Conservation (phyloP, 2,113 vertebrate species). For the Dasypus novemcinctus region DNA sequence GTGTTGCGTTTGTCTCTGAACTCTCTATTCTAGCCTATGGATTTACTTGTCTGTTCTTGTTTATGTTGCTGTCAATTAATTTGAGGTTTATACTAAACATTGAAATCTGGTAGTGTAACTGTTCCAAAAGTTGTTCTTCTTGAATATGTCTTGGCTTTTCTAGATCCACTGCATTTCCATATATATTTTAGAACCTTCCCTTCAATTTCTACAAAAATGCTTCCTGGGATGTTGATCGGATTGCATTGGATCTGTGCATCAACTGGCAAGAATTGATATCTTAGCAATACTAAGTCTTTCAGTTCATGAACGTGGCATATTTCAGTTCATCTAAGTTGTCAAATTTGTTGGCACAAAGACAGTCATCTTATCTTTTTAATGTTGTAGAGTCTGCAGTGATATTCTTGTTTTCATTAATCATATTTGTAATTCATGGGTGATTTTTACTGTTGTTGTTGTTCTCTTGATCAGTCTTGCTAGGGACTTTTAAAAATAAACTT, state of each 20-base stretch:
- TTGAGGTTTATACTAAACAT: not conserved
- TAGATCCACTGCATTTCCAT: not conserved
- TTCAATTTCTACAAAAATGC: not conserved
- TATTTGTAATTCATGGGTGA: not conserved
- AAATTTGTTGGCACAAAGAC: not conserved
- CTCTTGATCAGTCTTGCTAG: not conserved
- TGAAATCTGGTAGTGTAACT: not conserved
- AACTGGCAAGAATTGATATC: not conserved
- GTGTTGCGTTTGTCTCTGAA: not conserved
- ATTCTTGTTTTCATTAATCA: conserved; percentile 13
- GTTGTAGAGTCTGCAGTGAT: not conserved
- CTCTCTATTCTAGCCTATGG: not conserved
- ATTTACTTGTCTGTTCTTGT: not conserved
- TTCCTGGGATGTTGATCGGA: not conserved
- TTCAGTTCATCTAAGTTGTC: not conserved
- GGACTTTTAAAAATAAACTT: not conserved
- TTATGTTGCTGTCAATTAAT: not conserved
- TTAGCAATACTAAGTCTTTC: not conserved
- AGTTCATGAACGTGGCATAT: not conserved
- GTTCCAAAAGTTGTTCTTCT: not conserved
- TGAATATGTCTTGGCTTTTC: not conserved
- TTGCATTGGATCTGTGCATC: not conserved
- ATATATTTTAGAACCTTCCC: not conserved
- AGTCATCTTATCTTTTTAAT: not conserved
- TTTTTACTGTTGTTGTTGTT: not conserved